These are phyloP conservation scores for Cyclina sinensis DNA, from an alignment of 1,140 invertebrate genomes.

Conservation along the genomic window DNA sequence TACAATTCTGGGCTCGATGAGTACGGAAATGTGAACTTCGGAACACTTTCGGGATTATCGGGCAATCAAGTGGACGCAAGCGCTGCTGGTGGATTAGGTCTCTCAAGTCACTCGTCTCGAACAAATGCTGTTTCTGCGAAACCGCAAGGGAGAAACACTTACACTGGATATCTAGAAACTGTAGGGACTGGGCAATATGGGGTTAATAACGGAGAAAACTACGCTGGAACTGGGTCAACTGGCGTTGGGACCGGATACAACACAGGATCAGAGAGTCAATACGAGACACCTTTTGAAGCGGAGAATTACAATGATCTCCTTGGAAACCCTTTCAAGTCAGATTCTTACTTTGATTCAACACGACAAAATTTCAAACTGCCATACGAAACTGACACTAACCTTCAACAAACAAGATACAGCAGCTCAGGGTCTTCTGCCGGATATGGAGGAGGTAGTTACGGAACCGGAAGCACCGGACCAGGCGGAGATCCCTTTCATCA, in stretches of 20 bases:
- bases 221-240: not conserved
- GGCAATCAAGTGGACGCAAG: not conserved
- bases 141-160: too few species aligned
- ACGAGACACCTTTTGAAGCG: slow-evolving; percentile 50
- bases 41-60: slow-evolving; percentile 32
- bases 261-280: slow-evolving; percentile 8
- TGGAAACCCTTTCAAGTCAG: slow-evolving; percentile 24
- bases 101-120: not conserved
- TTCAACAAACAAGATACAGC: slow-evolving; percentile 6
- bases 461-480: not conserved
- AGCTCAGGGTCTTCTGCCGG: not conserved
- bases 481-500: slow-evolving; percentile 48
- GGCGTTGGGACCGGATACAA: slow-evolving; percentile 15
- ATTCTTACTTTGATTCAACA: slow-evolving; percentile 29
- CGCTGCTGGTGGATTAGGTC: not conserved
- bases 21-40: slow-evolving; percentile 44
- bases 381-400: not conserved
- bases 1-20: slow-evolving; percentile 26
- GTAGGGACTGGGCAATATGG: too few species aligned
- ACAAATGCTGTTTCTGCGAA: not conserved
- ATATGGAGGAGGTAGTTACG: not conserved
- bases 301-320: slow-evolving; percentile 56
- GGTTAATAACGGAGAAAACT: not conserved
- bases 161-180: too few species aligned
- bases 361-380: slow-evolving; percentile 29